Evolutionary conservation across 2,888 invertebrate species (phyloP).

Genomic region (Nephrocerus scutellatus): DNA sequence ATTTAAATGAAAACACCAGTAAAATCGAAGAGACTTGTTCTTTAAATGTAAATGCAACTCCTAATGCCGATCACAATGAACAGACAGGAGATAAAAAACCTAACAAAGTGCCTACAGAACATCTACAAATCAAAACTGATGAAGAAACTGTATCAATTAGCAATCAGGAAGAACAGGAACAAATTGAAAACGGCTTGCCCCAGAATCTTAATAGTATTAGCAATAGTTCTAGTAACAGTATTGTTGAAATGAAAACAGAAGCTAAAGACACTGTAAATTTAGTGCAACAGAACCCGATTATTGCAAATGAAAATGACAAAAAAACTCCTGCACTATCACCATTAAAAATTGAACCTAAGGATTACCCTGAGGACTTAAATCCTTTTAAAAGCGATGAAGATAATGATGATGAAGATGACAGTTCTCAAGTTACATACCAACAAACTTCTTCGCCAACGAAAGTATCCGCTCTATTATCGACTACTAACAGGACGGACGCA

Average conservation of each 20-base stretch:
- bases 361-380: slow-evolving; percentile 74
- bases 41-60: not conserved
- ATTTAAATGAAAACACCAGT: slow-evolving; percentile 16
- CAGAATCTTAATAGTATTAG: no score
- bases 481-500: slow-evolving; percentile 10
- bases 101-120: slow-evolving; percentile 7
- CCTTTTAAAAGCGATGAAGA: slow-evolving; percentile 72
- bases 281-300: slow-evolving; percentile 5
- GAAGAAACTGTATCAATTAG: slow-evolving; percentile 8
- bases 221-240: no score
- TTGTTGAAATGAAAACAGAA: not conserved
- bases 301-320: slow-evolving; percentile 5
- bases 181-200: slow-evolving; percentile 8
- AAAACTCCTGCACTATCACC: slow-evolving; percentile 15
- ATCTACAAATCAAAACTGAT: slow-evolving; percentile 18
- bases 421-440: no score
- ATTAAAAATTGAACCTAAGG: slow-evolving; percentile 19
- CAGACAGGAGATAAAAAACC: no score
- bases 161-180: slow-evolving; percentile 11
- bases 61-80: no score
- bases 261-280: not conserved
- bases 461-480: not conserved
- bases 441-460: no score
- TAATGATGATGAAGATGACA: slow-evolving; percentile 48
- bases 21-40: slow-evolving; percentile 4